phyloP scores from a whole-genome alignment of 2,888 invertebrate species.

The Oscheius sp. region DNA sequence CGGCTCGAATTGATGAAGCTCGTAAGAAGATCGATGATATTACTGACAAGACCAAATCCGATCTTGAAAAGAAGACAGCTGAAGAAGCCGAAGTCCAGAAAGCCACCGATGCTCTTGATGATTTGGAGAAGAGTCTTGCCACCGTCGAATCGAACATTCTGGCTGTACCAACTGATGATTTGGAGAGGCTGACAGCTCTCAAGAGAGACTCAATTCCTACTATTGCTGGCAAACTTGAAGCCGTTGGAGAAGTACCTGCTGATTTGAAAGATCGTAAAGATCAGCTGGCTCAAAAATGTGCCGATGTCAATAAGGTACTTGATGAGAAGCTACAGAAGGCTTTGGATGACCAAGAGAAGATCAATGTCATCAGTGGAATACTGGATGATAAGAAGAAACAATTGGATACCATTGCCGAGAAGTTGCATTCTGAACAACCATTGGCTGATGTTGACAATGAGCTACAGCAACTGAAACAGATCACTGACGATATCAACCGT shows the following conservation, averaged over 20 bases:
- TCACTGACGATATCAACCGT: slow-evolving; percentile 43
- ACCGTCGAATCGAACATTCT: slow-evolving; percentile 4
- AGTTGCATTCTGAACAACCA: slow-evolving; percentile 39
- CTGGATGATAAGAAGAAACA: slow-evolving; percentile 39
- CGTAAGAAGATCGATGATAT: slow-evolving; percentile 25
- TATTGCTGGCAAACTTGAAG: slow-evolving; percentile 37
- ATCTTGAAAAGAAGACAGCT: slow-evolving; percentile 20
- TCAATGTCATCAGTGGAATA: slow-evolving; percentile 17
- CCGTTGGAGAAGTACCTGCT: slow-evolving; percentile 37
- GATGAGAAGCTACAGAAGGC: slow-evolving; percentile 43
- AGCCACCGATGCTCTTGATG: slow-evolving; percentile 7
- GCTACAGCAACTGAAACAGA: slow-evolving; percentile 36
- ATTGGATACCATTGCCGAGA: slow-evolving; percentile 34
- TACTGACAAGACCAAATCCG: not conserved
- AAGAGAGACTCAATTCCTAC: slow-evolving; percentile 15
- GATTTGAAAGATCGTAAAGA: slow-evolving; percentile 45
- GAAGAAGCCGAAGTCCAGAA: slow-evolving; percentile 17
- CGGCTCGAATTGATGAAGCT: slow-evolving; percentile 4
- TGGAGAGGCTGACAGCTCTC: slow-evolving; percentile 2
- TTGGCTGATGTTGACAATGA: slow-evolving; percentile 44
- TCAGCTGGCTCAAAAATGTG: slow-evolving; percentile 33
- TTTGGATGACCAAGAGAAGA: slow-evolving; percentile 39
- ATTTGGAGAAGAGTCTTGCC: not conserved
- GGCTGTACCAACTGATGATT: slow-evolving; percentile 5
- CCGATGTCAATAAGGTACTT: slow-evolving; percentile 35